These are phyloP conservation scores for Gryllus longicercus DNA, from an alignment of 2,888 invertebrate genomes.

Conservation along the genomic window DNA sequence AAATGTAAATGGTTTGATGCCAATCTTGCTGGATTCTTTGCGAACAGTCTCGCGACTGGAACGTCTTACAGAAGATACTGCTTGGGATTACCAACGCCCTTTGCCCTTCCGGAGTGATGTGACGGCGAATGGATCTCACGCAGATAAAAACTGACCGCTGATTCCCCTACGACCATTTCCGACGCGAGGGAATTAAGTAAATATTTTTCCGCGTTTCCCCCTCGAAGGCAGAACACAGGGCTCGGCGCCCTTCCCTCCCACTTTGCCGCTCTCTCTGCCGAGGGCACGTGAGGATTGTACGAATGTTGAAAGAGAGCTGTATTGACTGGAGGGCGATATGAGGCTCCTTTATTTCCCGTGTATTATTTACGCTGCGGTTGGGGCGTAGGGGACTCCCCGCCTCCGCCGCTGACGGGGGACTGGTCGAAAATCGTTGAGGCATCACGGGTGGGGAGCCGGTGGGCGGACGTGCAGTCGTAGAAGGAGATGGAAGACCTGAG, in stretches of 20 bases:
- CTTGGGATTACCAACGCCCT: too few relatives aligned
- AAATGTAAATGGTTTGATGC: too few relatives aligned
- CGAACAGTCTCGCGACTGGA: too few relatives aligned
- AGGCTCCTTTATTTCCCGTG: not conserved
- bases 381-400: too few relatives aligned
- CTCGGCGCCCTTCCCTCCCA: not conserved
- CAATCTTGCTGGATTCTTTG: too few relatives aligned
- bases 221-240: not conserved
- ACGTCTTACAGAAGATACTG: too few relatives aligned
- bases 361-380: not conserved
- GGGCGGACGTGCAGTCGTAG: not conserved
- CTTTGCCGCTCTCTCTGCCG: not conserved
- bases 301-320: conserved; percentile 8
- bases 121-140: not conserved
- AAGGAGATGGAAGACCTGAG: not conserved
- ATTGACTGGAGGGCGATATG: not conserved
- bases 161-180: not conserved
- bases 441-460: not conserved
- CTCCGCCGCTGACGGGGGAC: not conserved
- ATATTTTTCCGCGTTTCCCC: not conserved
- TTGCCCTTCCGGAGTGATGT: not conserved
- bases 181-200: not conserved
- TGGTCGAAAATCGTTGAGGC: not conserved
- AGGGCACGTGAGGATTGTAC: not conserved
- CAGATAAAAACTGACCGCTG: not conserved